Evolutionary conservation across 2,888 invertebrate genomes (phyloP).

Genomic region (Apomyelois bistriatella): DNA sequence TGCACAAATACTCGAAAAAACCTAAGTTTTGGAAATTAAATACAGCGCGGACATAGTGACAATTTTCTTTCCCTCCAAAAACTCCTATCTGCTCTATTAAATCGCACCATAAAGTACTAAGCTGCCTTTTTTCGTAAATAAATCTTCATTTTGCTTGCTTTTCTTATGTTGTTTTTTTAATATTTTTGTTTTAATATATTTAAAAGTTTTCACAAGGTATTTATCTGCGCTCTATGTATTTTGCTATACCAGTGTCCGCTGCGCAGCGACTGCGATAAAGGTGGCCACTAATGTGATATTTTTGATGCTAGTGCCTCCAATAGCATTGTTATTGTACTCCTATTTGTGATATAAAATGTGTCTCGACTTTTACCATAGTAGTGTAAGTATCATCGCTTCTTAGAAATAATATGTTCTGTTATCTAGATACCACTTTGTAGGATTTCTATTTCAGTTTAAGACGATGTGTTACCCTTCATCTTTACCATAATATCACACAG

Average conservation of each 20-base stretch:
- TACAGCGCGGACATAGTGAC: too few relatives aligned
- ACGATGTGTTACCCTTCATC: background rate
- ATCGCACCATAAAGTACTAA: too few relatives aligned
- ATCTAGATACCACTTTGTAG: background rate
- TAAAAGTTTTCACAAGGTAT: background rate
- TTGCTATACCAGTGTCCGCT: conserved; percentile 26
- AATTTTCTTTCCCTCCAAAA: too few relatives aligned
- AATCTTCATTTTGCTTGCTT: too few relatives aligned
- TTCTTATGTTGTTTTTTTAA: too few relatives aligned
- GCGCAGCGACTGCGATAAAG: conserved; percentile 45
- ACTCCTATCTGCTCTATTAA: too few relatives aligned
- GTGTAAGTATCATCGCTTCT: conserved; percentile 12
- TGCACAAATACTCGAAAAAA: too few relatives aligned
- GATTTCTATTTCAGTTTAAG: background rate
- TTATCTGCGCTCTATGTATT: background rate
- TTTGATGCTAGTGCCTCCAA: conserved; percentile 49
- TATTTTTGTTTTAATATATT: too few relatives aligned
- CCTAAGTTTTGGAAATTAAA: too few relatives aligned
- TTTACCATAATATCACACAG: too few relatives aligned
- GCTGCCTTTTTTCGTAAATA: too few relatives aligned
- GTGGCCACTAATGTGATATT: conserved; percentile 56
- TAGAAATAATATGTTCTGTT: background rate
- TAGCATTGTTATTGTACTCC: conserved; percentile 33
- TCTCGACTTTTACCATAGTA: conserved; percentile 3
- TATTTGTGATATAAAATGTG: conserved; percentile 14